Conservation (phyloP, 1,140 invertebrate species). For the Bombus haemorrhoidalis region DNA sequence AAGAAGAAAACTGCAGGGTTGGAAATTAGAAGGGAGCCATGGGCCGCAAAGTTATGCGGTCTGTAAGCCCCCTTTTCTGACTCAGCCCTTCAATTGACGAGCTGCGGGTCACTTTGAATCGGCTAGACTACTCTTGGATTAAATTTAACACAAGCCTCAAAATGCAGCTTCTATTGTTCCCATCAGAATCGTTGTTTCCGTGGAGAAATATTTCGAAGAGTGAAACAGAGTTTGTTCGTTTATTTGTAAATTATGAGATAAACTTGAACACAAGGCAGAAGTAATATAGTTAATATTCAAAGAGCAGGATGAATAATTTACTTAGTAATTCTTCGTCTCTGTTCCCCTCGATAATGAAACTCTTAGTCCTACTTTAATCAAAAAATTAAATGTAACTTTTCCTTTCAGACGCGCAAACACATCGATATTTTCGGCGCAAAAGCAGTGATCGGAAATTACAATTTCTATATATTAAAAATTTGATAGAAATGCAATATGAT, state of each 20-base stretch:
- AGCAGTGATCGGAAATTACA: neutral
- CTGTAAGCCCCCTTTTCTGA: neutral
- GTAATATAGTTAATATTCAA: too few species aligned
- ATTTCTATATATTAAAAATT: conserved; percentile 9
- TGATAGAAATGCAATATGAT: too few species aligned
- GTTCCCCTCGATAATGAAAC: neutral
- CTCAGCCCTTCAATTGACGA: conserved; percentile 14
- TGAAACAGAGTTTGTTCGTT: too few species aligned
- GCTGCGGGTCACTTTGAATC: conserved; percentile 17
- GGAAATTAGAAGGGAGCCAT: conserved; percentile 9
- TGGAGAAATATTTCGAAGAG: neutral
- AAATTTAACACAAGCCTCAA: conserved; percentile 5
- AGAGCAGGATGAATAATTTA: too few species aligned
- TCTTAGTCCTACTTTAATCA: neutral
- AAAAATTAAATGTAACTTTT: neutral
- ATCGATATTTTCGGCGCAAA: neutral
- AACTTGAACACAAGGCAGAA: too few species aligned
- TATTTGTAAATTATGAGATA: too few species aligned
- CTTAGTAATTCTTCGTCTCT: neutral
- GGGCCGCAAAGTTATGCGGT: conserved; percentile 21
- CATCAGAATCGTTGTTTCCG: neutral
- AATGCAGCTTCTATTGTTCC: neutral
- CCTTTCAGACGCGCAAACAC: neutral
- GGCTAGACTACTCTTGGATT: conserved; percentile 13
- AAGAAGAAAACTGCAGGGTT: conserved; percentile 9